phyloP scores from a whole-genome alignment of 2,113 vertebrate species.

The Collichthys lucidus region DNA sequence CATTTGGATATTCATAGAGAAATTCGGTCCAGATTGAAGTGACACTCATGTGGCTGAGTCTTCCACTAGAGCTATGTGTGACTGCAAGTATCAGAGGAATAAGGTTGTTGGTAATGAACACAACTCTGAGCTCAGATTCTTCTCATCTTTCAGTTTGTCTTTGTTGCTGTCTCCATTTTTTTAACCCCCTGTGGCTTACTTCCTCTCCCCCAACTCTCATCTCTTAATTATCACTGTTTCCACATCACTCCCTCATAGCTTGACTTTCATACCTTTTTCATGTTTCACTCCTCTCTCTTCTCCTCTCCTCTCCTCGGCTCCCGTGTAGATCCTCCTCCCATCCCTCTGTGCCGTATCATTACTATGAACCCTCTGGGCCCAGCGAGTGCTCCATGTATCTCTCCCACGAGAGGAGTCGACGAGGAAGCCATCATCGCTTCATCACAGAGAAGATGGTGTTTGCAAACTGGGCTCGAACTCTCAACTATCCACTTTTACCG shows the following conservation, averaged over 20 bases:
- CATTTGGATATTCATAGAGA: conserved; percentile 16
- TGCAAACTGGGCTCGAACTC: conserved; percentile 91
- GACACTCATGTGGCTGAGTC: conserved; percentile 14
- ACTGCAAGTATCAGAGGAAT: conserved; percentile 46
- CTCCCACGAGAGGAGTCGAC: conserved; percentile 89
- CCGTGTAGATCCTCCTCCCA: conserved; percentile 76
- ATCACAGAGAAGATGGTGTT: conserved; percentile 95
- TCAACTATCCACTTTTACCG: conserved; percentile 92
- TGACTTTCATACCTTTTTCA: conserved; percentile 34
- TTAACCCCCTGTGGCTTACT: conserved; percentile 25
- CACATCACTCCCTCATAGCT: conserved; percentile 39
- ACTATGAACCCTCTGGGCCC: conserved; percentile 90
- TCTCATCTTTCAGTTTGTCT: conserved; percentile 65
- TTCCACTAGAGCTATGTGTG: conserved; percentile 31
- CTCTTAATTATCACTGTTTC: conserved; percentile 54
- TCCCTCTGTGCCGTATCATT: conserved; percentile 92
- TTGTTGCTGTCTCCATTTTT: conserved; percentile 51
- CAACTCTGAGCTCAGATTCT: conserved; percentile 41
- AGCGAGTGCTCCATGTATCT: conserved; percentile 95
- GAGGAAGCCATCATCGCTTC: conserved; percentile 93
- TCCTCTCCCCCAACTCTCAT: conserved; percentile 17
- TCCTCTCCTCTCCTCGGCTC: conserved; percentile 6
- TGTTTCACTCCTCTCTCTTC: conserved; percentile 26
- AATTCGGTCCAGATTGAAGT: conserved; percentile 25
- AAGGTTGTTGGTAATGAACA: conserved; percentile 59